Conservation (phyloP, 2,797 vertebrate species). For the Monodelphis domestica region DNA sequence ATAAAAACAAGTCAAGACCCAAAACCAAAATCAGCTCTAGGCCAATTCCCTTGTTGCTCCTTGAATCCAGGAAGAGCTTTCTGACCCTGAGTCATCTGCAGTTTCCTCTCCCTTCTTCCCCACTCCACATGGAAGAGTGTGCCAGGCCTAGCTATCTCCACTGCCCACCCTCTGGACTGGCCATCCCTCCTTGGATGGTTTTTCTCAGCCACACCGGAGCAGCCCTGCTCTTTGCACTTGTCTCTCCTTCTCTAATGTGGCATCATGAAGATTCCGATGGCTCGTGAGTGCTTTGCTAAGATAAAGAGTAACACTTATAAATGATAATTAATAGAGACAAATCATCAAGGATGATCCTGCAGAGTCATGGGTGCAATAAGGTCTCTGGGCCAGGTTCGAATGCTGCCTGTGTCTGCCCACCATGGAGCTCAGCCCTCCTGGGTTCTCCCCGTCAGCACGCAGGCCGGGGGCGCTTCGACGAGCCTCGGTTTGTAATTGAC, state of each 20-base stretch:
- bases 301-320: conserved; percentile 32
- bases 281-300: conserved; percentile 1
- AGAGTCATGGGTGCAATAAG: conserved; percentile 23
- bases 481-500: conserved; percentile 31
- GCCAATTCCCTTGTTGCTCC: not conserved
- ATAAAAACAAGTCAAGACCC: not conserved
- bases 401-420: conserved; percentile 35
- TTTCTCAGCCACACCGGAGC: not conserved
- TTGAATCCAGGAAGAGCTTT: not conserved
- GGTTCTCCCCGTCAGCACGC: not conserved
- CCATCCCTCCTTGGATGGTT: not conserved
- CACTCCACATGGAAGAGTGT: not conserved
- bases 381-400: not conserved
- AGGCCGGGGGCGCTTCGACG: not conserved
- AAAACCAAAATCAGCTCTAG: not conserved
- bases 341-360: not conserved
- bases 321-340: conserved; percentile 44
- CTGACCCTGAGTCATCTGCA: not conserved
- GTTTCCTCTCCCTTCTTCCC: not conserved
- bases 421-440: conserved; percentile 26
- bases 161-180: not conserved
- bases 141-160: not conserved
- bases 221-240: not conserved
- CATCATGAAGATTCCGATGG: not conserved
- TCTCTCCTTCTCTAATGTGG: not conserved